A percentile compares a stretch with the other conserved stretches of the same genome.
Evolutionary conservation across 1,140 invertebrate species (phyloP).

Genomic region (Monochamus saltuarius): DNA sequence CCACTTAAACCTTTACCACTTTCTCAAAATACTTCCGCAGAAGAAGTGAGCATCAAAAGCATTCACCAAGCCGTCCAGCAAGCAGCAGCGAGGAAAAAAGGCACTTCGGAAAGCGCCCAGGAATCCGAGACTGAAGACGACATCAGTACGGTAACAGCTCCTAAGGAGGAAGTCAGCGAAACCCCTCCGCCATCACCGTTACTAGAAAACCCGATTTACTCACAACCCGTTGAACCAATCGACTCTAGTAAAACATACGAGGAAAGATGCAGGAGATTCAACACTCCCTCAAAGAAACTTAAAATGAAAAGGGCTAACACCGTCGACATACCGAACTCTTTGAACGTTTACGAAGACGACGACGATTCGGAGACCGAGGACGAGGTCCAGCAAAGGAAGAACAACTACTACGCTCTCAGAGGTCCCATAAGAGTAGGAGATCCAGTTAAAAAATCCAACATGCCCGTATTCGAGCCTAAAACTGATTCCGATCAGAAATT

Average conservation of each 20-base stretch:
- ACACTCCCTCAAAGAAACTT: conserved; percentile 61
- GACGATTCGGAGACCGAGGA: conserved; percentile 46
- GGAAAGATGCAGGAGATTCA: conserved; percentile 57
- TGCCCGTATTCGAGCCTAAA: conserved; percentile 73
- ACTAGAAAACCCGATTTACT: conserved; percentile 31
- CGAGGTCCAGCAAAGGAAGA: conserved; percentile 43
- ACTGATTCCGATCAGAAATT: conserved; percentile 85
- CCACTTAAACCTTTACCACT: not conserved
- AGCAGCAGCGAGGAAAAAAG: conserved; percentile 29
- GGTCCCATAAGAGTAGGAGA: conserved; percentile 62
- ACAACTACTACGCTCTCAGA: conserved; percentile 55
- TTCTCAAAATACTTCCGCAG: conserved; percentile 16
- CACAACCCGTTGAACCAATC: conserved; percentile 14
- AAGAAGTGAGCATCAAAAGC: conserved; percentile 28
- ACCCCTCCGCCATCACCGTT: conserved; percentile 4
- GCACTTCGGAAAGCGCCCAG: conserved; percentile 4
- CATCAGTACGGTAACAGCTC: not conserved
- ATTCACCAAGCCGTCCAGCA: conserved; percentile 30
- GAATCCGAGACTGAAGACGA: conserved; percentile 19
- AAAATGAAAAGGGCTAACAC: conserved; percentile 86
- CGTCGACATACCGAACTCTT: conserved; percentile 79
- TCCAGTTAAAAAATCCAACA: conserved; percentile 48
- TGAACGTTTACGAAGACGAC: conserved; percentile 58
- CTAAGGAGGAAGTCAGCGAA: not conserved
- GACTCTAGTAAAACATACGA: not conserved